These are phyloP conservation scores for Tympanoctomys barrerae DNA, from an alignment of 2,797 vertebrate species.

Conservation along the genomic window DNA sequence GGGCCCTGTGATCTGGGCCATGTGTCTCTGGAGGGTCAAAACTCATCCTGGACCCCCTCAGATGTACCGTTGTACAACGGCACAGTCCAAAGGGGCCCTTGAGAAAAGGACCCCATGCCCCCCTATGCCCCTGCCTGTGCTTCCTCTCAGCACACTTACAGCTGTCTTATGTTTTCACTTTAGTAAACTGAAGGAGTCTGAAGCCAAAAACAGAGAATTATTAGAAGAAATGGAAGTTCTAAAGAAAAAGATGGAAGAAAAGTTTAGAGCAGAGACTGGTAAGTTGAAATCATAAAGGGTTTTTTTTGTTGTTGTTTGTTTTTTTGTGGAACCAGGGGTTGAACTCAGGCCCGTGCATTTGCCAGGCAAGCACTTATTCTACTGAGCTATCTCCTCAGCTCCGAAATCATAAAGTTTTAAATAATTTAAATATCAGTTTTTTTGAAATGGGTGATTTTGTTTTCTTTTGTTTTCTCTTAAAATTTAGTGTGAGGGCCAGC, in stretches of 20 bases:
- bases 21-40: not conserved
- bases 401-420: constrained; percentile 30
- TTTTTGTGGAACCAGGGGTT: too few species aligned
- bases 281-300: constrained; percentile 66
- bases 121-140: accelerated
- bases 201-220: constrained; percentile 92
- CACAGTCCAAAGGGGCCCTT: accelerated
- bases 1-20: not conserved
- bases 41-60: not conserved
- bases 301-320: not conserved
- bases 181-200: constrained; percentile 96
- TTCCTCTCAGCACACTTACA: not conserved
- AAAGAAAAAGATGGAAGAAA: constrained; percentile 97
- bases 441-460: not conserved
- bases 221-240: constrained; percentile 93
- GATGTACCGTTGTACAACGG: accelerated
- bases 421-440: not conserved
- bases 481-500: too few species aligned
- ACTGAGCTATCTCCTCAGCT: too few species aligned
- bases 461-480: not conserved
- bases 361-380: too few species aligned
- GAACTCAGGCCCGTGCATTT: too few species aligned
- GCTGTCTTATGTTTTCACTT: constrained; percentile 48
- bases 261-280: constrained; percentile 93
- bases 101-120: too few species aligned